phyloP scores from a whole-genome alignment of 2,113 vertebrate species.

The Phyllostomus hastatus region DNA sequence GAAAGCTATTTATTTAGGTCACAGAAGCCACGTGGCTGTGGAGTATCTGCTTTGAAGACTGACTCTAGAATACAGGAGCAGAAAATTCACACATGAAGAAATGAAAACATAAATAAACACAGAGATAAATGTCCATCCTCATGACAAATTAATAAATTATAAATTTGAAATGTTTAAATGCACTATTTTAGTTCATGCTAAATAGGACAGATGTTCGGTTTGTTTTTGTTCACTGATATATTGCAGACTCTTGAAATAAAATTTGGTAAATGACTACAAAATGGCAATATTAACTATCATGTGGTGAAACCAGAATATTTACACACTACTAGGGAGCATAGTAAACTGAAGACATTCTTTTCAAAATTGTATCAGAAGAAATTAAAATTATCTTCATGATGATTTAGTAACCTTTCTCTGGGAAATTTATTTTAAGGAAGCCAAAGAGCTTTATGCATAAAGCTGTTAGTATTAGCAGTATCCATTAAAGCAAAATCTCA shows the following conservation, averaged over 20 bases:
- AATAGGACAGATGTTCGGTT: neutral
- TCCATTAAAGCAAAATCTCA: neutral
- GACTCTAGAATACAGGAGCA: neutral
- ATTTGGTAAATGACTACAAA: neutral
- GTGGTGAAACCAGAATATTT: neutral
- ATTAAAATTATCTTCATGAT: neutral
- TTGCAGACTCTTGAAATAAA: neutral
- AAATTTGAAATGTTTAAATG: neutral
- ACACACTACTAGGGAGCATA: neutral
- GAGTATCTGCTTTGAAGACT: neutral
- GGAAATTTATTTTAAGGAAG: neutral
- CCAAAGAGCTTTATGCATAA: neutral
- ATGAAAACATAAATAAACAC: neutral
- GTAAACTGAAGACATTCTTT: neutral
- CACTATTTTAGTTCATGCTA: neutral
- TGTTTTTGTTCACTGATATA: neutral
- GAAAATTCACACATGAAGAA: neutral
- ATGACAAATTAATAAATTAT: neutral
- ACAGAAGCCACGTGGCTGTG: neutral
- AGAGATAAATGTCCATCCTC: neutral
- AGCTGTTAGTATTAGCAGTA: neutral
- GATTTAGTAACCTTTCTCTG: neutral
- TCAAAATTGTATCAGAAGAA: neutral
- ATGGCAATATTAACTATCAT: neutral
- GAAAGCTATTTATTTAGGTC: neutral